phyloP scores from a whole-genome alignment of 2,888 invertebrate species.

The Thelaira solivaga region DNA sequence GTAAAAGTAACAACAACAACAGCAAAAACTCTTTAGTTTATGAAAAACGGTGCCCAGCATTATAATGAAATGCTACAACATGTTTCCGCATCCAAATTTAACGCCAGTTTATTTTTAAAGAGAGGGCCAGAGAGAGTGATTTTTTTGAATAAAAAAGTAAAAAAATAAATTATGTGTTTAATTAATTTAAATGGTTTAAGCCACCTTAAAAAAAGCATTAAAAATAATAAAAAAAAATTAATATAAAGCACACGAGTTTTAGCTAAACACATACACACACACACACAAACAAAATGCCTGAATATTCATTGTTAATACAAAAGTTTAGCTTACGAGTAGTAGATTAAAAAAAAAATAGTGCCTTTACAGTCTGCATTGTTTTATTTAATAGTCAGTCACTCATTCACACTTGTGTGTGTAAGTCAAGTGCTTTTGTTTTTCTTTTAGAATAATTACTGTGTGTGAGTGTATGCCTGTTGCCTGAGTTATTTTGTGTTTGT shows the following conservation, averaged over 20 bases:
- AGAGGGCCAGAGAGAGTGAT: not conserved
- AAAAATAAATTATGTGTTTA: slow-evolving; percentile 10
- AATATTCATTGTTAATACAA: not conserved
- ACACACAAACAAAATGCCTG: not conserved
- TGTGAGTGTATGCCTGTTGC: not conserved
- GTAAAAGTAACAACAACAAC: slow-evolving; percentile 70
- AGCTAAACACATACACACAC: not conserved
- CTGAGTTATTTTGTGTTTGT: not conserved
- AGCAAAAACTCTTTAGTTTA: not conserved
- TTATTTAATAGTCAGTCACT: too few species aligned
- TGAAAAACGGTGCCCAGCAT: not conserved
- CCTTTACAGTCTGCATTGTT: slow-evolving; percentile 3
- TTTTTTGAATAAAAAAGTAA: not conserved
- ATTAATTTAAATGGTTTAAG: slow-evolving; percentile 1
- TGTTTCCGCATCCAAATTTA: slow-evolving; percentile 61
- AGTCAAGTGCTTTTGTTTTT: not conserved
- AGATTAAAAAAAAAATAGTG: slow-evolving; percentile 14
- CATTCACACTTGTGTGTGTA: not conserved
- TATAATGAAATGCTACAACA: slow-evolving; percentile 60
- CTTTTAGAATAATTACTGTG: not conserved
- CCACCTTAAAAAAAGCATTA: not conserved
- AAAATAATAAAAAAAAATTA: not conserved
- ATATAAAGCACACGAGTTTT: slow-evolving; percentile 19
- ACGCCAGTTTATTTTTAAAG: slow-evolving; percentile 35
- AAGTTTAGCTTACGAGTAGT: not conserved